Conservation (phyloP, 2,888 invertebrate genomes). For the Spodoptera exigua region DNA sequence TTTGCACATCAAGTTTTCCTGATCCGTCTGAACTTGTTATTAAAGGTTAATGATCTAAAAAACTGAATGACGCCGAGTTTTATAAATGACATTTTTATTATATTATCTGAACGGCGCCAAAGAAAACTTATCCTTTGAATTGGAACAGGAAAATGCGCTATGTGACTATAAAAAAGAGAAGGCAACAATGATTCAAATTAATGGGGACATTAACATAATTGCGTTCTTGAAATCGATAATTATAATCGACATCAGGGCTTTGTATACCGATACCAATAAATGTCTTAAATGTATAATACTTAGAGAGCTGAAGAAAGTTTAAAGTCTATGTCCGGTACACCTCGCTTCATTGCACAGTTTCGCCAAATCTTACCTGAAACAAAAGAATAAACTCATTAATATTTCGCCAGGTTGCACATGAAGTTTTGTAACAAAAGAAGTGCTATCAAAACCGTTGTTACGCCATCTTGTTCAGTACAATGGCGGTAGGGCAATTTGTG, state of each 20-base stretch:
- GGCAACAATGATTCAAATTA: too few species aligned
- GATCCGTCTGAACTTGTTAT: background rate
- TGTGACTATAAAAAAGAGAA: too few species aligned
- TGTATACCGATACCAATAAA: too few species aligned
- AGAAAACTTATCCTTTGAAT: background rate
- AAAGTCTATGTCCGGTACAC: slow-evolving; percentile 4
- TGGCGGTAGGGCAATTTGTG: slow-evolving; percentile 66
- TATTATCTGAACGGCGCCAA: background rate
- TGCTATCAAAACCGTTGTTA: slow-evolving; percentile 63
- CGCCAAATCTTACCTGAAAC: slow-evolving; percentile 70
- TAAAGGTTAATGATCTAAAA: slow-evolving; percentile 13
- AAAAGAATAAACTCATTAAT: slow-evolving; percentile 60
- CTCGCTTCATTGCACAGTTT: slow-evolving; percentile 15
- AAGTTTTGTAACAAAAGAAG: slow-evolving; percentile 39
- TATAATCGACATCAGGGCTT: too few species aligned
- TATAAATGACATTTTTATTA: background rate
- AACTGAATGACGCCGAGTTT: background rate
- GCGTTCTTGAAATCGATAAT: too few species aligned
- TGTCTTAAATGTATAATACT: slow-evolving; percentile 1
- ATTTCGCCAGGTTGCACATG: slow-evolving; percentile 38
- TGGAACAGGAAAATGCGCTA: slow-evolving; percentile 1
- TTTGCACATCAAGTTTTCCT: slow-evolving; percentile 1
- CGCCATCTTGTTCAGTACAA: slow-evolving; percentile 77
- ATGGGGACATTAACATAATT: too few species aligned
- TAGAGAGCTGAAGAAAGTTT: background rate